Evolutionary conservation across 2,888 invertebrate species (phyloP), one percentile per base, ranked within the genome.

Genomic region (Phorcus lineatus): DNA sequence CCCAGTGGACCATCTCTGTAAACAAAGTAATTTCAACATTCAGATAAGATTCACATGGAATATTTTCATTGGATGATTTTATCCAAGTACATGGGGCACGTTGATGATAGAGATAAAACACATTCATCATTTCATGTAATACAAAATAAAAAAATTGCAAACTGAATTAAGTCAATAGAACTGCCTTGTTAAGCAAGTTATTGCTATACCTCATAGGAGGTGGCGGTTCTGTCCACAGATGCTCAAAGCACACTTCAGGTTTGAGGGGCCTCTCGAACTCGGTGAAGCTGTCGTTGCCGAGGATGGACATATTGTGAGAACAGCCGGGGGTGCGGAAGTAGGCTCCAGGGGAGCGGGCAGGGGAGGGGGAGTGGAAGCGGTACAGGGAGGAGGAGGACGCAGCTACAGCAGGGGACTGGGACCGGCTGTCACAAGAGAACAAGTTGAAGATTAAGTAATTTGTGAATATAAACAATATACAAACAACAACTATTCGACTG

Each of bases 211-310:
- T 93, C 47, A 93, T 90, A 16, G 92, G 87, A 22, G 89, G 90
- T 6, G 89, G 87, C 7, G 91, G 87, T 80, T 98, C 98, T 0
- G 96, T 96, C 98, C 98, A 98, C 17, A 98, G 94, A 90, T 96
- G 96, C 86, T 98, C 98, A 67, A 98, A 94, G 89, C 97, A 98
- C 84, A 98, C 94, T 87, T 97, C 96, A 0, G 98, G 98, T 86
- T 96, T 95, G 36, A 97, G 93, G 0, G 97, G 96, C 86, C 96
- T 94, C 0, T 95, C 93, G 79, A 86, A 86, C 76, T 90, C 89
- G 6, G 86, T 84, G 85, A 86, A 85, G 82, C 88, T 87, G 67
- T 86, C 89, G 74, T 89, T 88, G 22, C 83, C 83, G 19, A 89
- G 85, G n/a, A 90, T 81, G 4, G 92, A 92, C 24, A 90, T 85